Conservation (phyloP, 2,113 vertebrate genomes). For the Theristicus caerulescens region DNA sequence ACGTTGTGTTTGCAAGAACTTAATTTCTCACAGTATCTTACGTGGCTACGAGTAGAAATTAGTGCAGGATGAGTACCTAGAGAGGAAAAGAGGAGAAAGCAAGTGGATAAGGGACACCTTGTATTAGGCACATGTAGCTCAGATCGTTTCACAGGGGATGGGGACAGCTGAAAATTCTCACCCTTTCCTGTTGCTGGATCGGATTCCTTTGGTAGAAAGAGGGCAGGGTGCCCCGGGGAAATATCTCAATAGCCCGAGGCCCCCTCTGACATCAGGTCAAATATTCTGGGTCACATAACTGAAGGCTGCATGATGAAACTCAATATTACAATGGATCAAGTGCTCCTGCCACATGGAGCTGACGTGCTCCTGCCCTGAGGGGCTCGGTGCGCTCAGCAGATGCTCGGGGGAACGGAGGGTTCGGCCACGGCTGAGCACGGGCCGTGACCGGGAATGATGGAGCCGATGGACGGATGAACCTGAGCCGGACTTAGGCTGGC, state of each 20-base stretch:
- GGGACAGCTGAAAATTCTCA: slow-evolving; percentile 73
- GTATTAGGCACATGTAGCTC: background rate
- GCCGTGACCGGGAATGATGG: background rate
- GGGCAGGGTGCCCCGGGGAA: slow-evolving; percentile 37
- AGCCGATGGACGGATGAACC: background rate
- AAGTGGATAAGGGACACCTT: background rate
- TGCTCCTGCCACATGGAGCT: slow-evolving; percentile 41
- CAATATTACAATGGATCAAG: slow-evolving; percentile 44
- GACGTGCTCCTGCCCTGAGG: background rate
- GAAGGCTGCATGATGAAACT: slow-evolving; percentile 59
- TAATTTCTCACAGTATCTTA: background rate
- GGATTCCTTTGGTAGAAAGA: slow-evolving; percentile 49
- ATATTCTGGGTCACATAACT: slow-evolving; percentile 65
- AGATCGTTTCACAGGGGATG: background rate
- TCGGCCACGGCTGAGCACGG: background rate
- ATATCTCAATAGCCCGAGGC: slow-evolving; percentile 27
- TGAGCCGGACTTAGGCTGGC: background rate
- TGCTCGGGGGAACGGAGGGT: background rate
- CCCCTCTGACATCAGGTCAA: slow-evolving; percentile 60
- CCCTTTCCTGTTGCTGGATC: slow-evolving; percentile 61
- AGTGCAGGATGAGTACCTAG: background rate
- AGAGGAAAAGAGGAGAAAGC: background rate
- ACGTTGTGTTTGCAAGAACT: background rate
- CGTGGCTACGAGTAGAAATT: background rate
- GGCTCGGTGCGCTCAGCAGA: slow-evolving; percentile 28